Evolutionary conservation across 2,113 vertebrate species (phyloP).

Genomic region (Terrapene triunguis): DNA sequence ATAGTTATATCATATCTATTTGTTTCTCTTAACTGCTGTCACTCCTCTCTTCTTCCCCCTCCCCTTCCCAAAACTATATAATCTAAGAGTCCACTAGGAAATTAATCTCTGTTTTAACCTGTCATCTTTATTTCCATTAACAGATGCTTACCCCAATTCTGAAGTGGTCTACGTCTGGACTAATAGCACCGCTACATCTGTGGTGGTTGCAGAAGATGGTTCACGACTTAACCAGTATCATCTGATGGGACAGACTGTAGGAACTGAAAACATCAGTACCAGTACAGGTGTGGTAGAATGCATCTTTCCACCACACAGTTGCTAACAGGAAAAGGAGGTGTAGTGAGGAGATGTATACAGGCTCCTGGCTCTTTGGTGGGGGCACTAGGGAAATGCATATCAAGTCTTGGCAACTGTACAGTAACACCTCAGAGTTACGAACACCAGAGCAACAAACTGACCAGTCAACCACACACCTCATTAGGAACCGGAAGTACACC

Average conservation of each 20-base stretch:
- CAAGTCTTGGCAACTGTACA: background rate
- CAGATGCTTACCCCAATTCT: conserved; percentile 96
- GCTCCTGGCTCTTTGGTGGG: background rate
- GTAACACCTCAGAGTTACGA: too few relatives aligned
- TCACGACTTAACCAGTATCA: conserved; percentile 98
- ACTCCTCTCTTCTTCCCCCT: conserved; percentile 29
- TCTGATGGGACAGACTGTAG: conserved; percentile 92
- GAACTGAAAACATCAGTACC: conserved; percentile 93
- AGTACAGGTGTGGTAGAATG: conserved; percentile 88
- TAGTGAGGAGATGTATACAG: too few relatives aligned
- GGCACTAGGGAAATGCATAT: background rate
- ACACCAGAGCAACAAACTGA: too few relatives aligned
- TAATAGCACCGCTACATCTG: conserved; percentile 88
- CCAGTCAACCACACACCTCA: too few relatives aligned
- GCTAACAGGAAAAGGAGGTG: background rate
- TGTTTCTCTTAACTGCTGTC: conserved; percentile 38
- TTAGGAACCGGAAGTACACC: too few relatives aligned
- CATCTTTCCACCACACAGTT: background rate
- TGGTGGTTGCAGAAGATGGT: conserved; percentile 95
- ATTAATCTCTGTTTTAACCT: background rate
- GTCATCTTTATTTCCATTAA: background rate
- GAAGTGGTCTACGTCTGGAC: conserved; percentile 97
- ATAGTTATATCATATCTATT: conserved; percentile 24
- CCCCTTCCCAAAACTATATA: background rate
- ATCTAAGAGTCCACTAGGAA: conserved; percentile 8